Evolutionary conservation across 2,113 vertebrate genomes (phyloP).

Genomic region (Heterochromis multidens): DNA sequence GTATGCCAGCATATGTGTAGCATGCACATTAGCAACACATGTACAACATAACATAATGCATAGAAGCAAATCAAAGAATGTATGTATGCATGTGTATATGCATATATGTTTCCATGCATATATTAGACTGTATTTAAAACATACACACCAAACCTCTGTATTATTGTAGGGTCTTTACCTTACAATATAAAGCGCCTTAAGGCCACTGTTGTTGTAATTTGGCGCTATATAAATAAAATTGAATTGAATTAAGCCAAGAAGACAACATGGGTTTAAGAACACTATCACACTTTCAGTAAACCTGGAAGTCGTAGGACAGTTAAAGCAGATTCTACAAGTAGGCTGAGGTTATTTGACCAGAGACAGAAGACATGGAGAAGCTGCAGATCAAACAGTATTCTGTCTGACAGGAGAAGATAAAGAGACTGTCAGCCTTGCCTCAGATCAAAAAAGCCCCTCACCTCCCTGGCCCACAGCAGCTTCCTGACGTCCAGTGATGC

Average conservation of each 20-base stretch:
- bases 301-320: slow-evolving; percentile 11
- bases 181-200: no score
- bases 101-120: neutral
- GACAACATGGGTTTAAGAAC: neutral
- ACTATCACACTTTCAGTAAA: slow-evolving; percentile 4
- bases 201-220: no score
- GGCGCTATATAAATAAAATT: no score
- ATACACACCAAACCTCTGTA: neutral
- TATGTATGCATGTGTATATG: neutral
- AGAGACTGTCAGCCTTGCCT: slow-evolving; percentile 64
- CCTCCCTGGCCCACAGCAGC: slow-evolving; percentile 69
- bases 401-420: slow-evolving; percentile 74
- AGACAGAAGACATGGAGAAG: slow-evolving; percentile 52
- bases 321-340: slow-evolving; percentile 10
- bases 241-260: no score
- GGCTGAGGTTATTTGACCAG: slow-evolving; percentile 68
- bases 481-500: slow-evolving; percentile 49
- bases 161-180: no score
- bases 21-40: neutral
- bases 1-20: neutral
- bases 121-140: neutral
- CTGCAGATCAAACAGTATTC: slow-evolving; percentile 71
- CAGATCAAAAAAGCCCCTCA: slow-evolving; percentile 71
- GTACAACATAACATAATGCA: neutral
- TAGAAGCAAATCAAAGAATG: neutral